phyloP scores from a whole-genome alignment of 1,140 invertebrate genomes.

The Goniozus legneri region DNA sequence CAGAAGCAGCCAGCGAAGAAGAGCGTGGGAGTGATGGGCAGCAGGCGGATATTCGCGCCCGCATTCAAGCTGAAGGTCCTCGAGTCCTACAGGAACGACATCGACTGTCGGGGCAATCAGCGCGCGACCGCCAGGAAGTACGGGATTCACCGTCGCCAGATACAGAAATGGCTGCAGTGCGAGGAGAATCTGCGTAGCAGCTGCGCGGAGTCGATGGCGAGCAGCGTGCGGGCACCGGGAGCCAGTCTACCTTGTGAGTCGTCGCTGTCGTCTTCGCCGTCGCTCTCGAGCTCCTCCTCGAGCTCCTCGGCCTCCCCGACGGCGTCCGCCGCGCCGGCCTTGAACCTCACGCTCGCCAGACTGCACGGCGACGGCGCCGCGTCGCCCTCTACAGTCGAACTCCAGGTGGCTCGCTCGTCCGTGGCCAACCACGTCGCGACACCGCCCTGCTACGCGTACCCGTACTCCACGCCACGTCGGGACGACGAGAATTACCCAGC shows the following conservation, averaged over 20 bases:
- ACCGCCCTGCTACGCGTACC: no score
- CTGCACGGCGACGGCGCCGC: slow-evolving; percentile 50
- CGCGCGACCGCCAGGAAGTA: slow-evolving; percentile 82
- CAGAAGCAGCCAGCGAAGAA: slow-evolving; percentile 46
- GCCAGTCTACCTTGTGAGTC: slow-evolving; percentile 18
- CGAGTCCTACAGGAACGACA: slow-evolving; percentile 77
- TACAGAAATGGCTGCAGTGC: slow-evolving; percentile 85
- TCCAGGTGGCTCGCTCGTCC: slow-evolving; percentile 11
- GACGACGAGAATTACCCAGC: no score
- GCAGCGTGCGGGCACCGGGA: slow-evolving; percentile 11
- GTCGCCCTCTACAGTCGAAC: slow-evolving; percentile 31
- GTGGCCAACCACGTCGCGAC: no score
- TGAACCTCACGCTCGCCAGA: slow-evolving; percentile 55
- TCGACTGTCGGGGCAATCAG: slow-evolving; percentile 81
- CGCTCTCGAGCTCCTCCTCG: no score
- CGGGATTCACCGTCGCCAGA: slow-evolving; percentile 79
- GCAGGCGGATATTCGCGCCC: slow-evolving; percentile 77
- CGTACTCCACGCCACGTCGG: no score
- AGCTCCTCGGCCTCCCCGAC: no score
- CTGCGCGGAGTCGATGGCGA: slow-evolving; percentile 52
- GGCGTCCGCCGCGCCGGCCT: slow-evolving; percentile 46
- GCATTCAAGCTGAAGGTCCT: slow-evolving; percentile 83
- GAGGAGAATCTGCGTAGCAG: slow-evolving; percentile 70
- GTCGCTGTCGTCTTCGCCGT: not conserved
- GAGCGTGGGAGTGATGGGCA: slow-evolving; percentile 62